Evolutionary conservation across 2,888 invertebrate genomes (phyloP).

Genomic region (Eupithecia exiguata): DNA sequence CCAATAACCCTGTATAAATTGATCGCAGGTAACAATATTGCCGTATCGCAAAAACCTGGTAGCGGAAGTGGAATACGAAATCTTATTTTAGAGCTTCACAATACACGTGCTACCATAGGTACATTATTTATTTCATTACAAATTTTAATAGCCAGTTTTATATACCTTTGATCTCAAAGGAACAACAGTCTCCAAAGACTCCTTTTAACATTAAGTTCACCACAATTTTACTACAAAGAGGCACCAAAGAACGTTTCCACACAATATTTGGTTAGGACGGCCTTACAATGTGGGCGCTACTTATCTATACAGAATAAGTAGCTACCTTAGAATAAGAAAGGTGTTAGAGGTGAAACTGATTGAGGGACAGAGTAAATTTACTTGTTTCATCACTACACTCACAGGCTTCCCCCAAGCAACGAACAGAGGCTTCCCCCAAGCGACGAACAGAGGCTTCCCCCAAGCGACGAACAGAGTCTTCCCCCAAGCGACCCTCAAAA

Average conservation of each 20-base stretch:
- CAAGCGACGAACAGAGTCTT: too few species aligned
- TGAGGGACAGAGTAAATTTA: not conserved
- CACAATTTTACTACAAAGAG: slow-evolving; percentile 32
- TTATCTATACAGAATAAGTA: slow-evolving; percentile 20
- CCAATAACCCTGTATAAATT: too few species aligned
- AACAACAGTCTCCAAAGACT: not conserved
- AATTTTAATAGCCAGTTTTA: not conserved
- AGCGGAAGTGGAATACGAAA: too few species aligned
- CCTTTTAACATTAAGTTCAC: slow-evolving; percentile 25
- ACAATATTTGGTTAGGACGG: slow-evolving; percentile 32
- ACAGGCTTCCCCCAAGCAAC: too few species aligned
- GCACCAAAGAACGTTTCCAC: slow-evolving; percentile 16
- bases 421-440: too few species aligned
- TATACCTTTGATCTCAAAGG: not conserved
- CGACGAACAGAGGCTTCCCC: too few species aligned
- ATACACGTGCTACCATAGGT: not conserved
- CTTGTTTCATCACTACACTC: too few species aligned
- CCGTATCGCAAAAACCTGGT: too few species aligned
- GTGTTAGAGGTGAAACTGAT: slow-evolving; percentile 20
- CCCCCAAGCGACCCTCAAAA: too few species aligned
- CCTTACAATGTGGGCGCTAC: slow-evolving; percentile 33
- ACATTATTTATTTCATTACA: not conserved
- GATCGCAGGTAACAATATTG: too few species aligned
- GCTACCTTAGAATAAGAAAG: not conserved
- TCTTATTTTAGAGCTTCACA: too few species aligned